Conservation (phyloP, 2,888 invertebrate genomes). For the Macrophya alboannulata region DNA sequence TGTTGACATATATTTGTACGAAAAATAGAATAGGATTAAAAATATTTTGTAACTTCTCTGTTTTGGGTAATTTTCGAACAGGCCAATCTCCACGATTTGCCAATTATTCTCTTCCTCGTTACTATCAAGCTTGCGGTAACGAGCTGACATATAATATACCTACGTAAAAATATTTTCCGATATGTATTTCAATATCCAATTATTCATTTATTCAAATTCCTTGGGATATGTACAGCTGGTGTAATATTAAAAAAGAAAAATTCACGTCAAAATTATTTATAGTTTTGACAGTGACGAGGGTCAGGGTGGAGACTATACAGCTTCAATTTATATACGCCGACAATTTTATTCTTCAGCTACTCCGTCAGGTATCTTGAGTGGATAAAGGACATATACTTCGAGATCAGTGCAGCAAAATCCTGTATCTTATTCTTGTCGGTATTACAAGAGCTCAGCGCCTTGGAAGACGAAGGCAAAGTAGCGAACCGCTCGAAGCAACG, state of each 20-base stretch:
- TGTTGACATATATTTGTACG: background rate
- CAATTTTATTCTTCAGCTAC: background rate
- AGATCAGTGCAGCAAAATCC: conserved; percentile 4
- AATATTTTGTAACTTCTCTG: background rate
- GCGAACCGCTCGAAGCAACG: conserved; percentile 21
- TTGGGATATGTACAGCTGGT: background rate
- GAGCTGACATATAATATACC: background rate
- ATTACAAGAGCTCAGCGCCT: background rate
- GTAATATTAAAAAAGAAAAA: background rate
- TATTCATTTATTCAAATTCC: conserved; percentile 28
- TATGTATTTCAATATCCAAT: background rate
- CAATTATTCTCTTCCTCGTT: background rate
- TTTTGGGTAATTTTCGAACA: background rate
- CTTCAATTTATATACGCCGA: background rate
- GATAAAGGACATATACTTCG: conserved; percentile 4
- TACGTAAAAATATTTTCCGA: background rate
- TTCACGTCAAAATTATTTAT: background rate
- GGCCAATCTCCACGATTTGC: background rate
- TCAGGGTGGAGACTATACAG: background rate
- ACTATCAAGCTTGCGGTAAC: background rate
- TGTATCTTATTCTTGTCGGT: background rate
- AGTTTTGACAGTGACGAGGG: conserved; percentile 31
- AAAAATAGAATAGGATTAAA: background rate
- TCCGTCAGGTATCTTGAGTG: background rate
- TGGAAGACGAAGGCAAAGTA: background rate